Base-by-base conservation (phyloP, 2,113 vertebrate species). In the Neomonachus schauinslandi region DNA sequence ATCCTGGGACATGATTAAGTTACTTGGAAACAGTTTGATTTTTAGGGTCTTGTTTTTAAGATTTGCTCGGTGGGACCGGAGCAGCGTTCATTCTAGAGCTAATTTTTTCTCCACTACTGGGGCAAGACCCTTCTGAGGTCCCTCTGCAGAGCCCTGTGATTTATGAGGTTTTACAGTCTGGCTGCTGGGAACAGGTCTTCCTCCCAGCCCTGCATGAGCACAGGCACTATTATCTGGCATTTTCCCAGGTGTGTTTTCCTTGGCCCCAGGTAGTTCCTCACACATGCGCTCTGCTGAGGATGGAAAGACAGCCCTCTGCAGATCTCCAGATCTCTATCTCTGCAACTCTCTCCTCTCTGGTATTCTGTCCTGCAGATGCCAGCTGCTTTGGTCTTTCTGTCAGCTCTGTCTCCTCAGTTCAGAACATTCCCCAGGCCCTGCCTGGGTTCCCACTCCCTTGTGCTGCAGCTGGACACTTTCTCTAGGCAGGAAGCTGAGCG, bases 11-110 rank as follows among this genome's bases (percentile, higher is more conserved):
- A 12, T 1, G 0, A n/a, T 79, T 19, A 83, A 59, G 49, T 77
- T 59, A 21, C 79, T 83, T 96, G 67, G 42, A 49, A 96, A 80
- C 36, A 69, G 36, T 83, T 88, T 87, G 28, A 76, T 91, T 77
- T 92, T 86, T 81, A 55, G 80, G 22, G 55, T 74, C 88, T 91
- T 85, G 14, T 57, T 82, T 95, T 71, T 88, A 89, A 76, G 61
- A 71, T 71, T 89, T 42, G 19, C 42, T 89, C 26, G 22, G 5
- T 84, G 51, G 19, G 61, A 89, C 53, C 72, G 14, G 71, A 89
- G 42, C 61, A 61, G 12, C 33, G 9, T 71, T 89, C 13, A 9
- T 11, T n/a, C 5, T 84, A 69, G 51, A 51, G 11, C 49, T 93
- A 76, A 69, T 84, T 42, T 7, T 85, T 96, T 71, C 42, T 93